Base-by-base conservation (phyloP, 2,113 vertebrate genomes). In the Anhinga anhinga region DNA sequence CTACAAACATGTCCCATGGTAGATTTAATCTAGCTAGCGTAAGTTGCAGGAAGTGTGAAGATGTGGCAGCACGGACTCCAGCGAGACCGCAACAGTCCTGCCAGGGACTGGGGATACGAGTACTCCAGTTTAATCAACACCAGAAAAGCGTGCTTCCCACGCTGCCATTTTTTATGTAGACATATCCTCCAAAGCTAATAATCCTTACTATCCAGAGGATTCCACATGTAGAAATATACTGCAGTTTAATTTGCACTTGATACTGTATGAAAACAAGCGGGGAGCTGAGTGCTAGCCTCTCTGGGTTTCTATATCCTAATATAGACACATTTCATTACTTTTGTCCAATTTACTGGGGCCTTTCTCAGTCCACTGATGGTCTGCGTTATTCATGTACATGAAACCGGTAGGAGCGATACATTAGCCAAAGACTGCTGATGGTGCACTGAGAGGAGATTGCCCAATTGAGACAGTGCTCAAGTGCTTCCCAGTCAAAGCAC, bases 161-260 rank as follows among this genome's bases (percentile, higher is more conserved):
- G 0, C 47, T 96, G 74, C 42, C 58, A 65, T 85, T 87, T 96
- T 86, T 86, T 42, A 85, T 76, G 34, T 36, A 95, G 81, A n/a
- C 62, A 27, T 87, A 62, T 79, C 40, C 63, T 85, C 49, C 83
- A 86, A 95, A 89, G 81, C 65, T 96, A 97, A 95, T 96, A 95
- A 97, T 78, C 67, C 66, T 67, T 90, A 50, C 53, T 95, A 16
- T 59, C 91, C 61, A 71, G 92, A 95, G 93, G 56, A 95, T 95
- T 92, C n/a, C 27, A 82, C 16, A 71, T 71, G 38, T 45, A 95
- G 93, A 96, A 95, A 91, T 52, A 52, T 22, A 62, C 11, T 0
- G 0, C 73, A 42, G 52, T 95, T 97, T 95, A 94, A 93, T 96
- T 96, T 90, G 63, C 72, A 65, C 63, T 88, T 87, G 36, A 69